These are phyloP conservation scores for Ariopsis seemanni DNA, from an alignment of 2,113 vertebrate species.

Conservation along the genomic window DNA sequence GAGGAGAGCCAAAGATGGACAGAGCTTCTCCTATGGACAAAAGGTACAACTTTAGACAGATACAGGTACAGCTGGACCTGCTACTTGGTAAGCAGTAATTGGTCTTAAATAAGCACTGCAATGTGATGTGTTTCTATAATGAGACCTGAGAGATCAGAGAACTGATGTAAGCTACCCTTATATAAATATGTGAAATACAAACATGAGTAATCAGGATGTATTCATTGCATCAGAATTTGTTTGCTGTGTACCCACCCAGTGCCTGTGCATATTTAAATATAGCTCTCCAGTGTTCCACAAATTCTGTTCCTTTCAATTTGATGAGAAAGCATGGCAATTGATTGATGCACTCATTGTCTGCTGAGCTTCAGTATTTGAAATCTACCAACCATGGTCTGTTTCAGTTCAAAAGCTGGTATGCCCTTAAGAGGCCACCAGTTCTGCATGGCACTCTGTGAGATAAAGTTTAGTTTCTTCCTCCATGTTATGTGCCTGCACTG, in stretches of 20 bases:
- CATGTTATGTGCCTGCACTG: slow-evolving; percentile 16
- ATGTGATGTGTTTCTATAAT: not conserved
- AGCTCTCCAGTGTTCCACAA: not conserved
- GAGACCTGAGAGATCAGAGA: not conserved
- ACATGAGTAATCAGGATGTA: slow-evolving; percentile 3
- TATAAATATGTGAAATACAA: not conserved
- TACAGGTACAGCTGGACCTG: not conserved
- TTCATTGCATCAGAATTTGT: slow-evolving; percentile 11
- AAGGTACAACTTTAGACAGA: slow-evolving; percentile 77
- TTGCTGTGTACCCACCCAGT: slow-evolving; percentile 8
- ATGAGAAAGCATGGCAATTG: slow-evolving; percentile 2
- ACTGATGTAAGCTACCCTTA: not conserved
- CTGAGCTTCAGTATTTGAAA: slow-evolving; percentile 8
- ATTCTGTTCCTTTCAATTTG: not conserved
- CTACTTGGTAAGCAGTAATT: not conserved
- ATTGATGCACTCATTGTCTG: slow-evolving; percentile 14
- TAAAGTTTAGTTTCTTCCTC: slow-evolving; percentile 35
- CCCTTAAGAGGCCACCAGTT: slow-evolving; percentile 14
- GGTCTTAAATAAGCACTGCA: not conserved
- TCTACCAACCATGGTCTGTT: not conserved
- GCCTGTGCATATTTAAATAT: not conserved
- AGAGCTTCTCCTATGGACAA: slow-evolving; percentile 85
- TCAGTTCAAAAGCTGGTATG: slow-evolving; percentile 9
- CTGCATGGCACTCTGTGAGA: slow-evolving; percentile 11
- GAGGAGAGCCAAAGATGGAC: slow-evolving; percentile 87